phyloP scores from a whole-genome alignment of 2,113 vertebrate genomes.

The Cariama cristata region DNA sequence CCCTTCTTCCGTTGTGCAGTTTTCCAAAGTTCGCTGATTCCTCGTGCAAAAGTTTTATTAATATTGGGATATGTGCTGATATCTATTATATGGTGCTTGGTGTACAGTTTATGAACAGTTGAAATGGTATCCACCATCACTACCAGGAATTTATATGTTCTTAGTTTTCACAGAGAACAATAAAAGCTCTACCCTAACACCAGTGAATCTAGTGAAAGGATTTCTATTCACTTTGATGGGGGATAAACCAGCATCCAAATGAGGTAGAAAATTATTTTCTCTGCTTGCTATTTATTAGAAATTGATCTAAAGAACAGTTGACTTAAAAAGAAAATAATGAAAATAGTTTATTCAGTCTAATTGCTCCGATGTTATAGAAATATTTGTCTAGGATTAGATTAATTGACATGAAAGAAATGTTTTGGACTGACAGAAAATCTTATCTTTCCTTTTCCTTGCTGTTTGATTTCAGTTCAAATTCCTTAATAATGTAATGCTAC shows the following conservation, averaged over 20 bases:
- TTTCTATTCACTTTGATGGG: neutral
- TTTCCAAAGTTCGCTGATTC: neutral
- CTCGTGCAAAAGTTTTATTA: neutral
- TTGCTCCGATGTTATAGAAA: neutral
- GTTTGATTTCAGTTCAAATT: slow-evolving; percentile 2
- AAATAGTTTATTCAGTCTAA: neutral
- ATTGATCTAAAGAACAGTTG: neutral
- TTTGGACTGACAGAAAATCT: neutral
- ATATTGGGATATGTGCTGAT: neutral
- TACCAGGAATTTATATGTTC: neutral
- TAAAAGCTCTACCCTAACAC: neutral
- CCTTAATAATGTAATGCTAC: neutral
- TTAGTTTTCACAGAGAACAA: neutral
- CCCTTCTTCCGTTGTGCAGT: neutral
- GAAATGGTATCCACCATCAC: neutral
- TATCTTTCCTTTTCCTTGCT: neutral
- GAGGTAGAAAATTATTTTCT: neutral
- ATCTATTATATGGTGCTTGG: neutral
- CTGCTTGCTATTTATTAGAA: neutral
- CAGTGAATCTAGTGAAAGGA: neutral
- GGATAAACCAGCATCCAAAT: neutral
- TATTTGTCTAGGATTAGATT: neutral
- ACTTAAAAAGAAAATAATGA: neutral
- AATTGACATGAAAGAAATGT: neutral
- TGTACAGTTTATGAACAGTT: neutral